phyloP scores from a whole-genome alignment of 2,113 vertebrate genomes.

The Neolamprologus tretocephalus region DNA sequence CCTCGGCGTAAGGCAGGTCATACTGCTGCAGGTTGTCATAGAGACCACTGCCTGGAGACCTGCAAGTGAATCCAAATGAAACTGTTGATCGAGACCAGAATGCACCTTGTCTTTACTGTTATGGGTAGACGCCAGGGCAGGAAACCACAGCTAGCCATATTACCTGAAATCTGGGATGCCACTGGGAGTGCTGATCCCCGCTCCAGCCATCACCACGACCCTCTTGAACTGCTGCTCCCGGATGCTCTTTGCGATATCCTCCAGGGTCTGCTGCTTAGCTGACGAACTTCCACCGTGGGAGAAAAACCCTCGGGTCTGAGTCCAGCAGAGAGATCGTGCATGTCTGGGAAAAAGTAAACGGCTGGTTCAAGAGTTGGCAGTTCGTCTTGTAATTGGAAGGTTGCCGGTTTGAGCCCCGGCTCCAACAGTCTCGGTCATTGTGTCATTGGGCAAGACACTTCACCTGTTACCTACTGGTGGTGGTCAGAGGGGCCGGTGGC shows the following conservation, averaged over 20 bases:
- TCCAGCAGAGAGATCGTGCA: not conserved
- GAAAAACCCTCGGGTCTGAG: constrained; percentile 28
- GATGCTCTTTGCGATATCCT: constrained; percentile 71
- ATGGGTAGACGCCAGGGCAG: not conserved
- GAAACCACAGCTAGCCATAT: not conserved
- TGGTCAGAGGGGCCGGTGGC: not conserved
- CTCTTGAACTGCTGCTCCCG: constrained; percentile 57
- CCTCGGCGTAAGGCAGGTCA: constrained; percentile 87
- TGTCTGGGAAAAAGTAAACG: not conserved
- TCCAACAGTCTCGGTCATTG: fast-evolving
- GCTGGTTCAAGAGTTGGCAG: not conserved
- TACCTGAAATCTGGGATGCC: constrained; percentile 95
- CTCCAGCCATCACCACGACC: constrained; percentile 89
- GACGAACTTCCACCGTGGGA: constrained; percentile 26
- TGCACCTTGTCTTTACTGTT: not conserved
- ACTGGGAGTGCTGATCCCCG: constrained; percentile 91
- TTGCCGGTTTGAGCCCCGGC: not conserved
- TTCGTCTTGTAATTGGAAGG: not conserved
- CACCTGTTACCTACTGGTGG: not conserved
- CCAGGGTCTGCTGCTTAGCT: constrained; percentile 62
- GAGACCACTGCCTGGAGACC: constrained; percentile 85
- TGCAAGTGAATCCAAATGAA: constrained; percentile 35
- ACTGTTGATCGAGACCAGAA: not conserved
- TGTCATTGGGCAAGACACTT: not conserved
- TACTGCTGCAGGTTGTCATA: constrained; percentile 88